phyloP scores from a whole-genome alignment of 2,113 vertebrate species.

The Phaethornis superciliosus region DNA sequence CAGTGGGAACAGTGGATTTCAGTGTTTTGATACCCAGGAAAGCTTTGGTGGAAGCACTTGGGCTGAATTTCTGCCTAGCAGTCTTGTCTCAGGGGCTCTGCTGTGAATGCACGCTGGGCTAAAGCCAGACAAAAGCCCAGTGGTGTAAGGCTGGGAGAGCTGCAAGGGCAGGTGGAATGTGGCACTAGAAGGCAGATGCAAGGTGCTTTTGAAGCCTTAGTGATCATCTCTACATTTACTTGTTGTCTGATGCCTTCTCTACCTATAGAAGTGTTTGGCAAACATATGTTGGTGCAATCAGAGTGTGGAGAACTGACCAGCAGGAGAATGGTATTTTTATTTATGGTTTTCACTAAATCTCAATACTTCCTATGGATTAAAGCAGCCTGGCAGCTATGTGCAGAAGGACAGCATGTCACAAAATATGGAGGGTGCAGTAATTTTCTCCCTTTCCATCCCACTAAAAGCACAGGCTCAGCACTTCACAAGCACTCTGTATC shows the following conservation, averaged over 20 bases:
- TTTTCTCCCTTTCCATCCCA: background rate
- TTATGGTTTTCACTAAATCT: background rate
- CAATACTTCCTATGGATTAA: background rate
- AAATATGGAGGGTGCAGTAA: background rate
- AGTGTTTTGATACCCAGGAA: background rate
- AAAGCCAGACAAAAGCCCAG: background rate
- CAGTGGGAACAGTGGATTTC: background rate
- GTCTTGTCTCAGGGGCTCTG: background rate
- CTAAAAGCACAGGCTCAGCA: background rate
- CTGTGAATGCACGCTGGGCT: background rate
- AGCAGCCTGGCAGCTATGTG: background rate
- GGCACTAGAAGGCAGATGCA: background rate
- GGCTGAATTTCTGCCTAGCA: background rate
- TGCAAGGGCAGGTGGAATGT: background rate
- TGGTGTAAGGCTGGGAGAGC: background rate
- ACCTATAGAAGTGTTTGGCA: background rate
- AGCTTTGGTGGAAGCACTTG: background rate
- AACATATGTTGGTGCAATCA: background rate
- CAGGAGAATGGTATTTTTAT: background rate
- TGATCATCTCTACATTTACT: background rate
- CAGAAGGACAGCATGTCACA: background rate
- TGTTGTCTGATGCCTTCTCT: background rate
- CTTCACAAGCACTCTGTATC: background rate
- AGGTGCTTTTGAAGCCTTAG: background rate
- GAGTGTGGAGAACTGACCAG: background rate